Evolutionary conservation across 2,113 vertebrate genomes (phyloP).

Genomic region (Sebastes schlegelii): DNA sequence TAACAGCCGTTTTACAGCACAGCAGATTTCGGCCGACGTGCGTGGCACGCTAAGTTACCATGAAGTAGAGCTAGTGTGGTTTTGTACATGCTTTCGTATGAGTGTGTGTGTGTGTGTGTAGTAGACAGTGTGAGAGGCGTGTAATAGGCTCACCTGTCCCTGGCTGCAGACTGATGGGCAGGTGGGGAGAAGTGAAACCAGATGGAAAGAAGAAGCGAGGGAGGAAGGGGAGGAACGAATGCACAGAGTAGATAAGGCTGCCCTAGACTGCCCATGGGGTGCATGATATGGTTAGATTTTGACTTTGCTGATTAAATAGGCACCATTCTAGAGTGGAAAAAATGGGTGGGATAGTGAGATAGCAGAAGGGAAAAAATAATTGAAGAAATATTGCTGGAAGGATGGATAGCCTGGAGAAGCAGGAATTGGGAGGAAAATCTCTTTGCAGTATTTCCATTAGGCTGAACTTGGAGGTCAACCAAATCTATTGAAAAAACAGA

Average conservation of each 20-base stretch:
- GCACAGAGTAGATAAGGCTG: constrained; percentile 39
- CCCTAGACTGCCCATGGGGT: background rate
- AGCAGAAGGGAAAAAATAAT: background rate
- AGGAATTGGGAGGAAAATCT: background rate
- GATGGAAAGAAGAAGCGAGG: constrained; percentile 51
- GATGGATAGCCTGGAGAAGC: background rate
- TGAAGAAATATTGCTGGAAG: background rate
- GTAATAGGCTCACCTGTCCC: constrained; percentile 78
- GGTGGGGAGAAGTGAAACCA: constrained; percentile 74
- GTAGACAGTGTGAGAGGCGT: constrained; percentile 63
- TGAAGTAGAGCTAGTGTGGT: constrained; percentile 54
- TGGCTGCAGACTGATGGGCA: constrained; percentile 74
- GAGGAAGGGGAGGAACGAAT: constrained; percentile 21
- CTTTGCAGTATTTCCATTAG: background rate
- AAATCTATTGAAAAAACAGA: too few species aligned
- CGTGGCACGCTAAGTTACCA: constrained; percentile 61
- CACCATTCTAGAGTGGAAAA: background rate
- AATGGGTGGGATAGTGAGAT: too few species aligned
- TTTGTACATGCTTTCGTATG: background rate
- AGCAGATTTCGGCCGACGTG: constrained; percentile 67
- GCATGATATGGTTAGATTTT: constrained; percentile 13
- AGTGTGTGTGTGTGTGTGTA: constrained; percentile 27
- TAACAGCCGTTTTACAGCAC: constrained; percentile 73
- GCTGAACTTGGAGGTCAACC: background rate
- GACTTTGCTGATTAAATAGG: constrained; percentile 4